These are phyloP conservation scores for Vireo altiloquus DNA, from an alignment of 2,113 vertebrate species.

Conservation along the genomic window DNA sequence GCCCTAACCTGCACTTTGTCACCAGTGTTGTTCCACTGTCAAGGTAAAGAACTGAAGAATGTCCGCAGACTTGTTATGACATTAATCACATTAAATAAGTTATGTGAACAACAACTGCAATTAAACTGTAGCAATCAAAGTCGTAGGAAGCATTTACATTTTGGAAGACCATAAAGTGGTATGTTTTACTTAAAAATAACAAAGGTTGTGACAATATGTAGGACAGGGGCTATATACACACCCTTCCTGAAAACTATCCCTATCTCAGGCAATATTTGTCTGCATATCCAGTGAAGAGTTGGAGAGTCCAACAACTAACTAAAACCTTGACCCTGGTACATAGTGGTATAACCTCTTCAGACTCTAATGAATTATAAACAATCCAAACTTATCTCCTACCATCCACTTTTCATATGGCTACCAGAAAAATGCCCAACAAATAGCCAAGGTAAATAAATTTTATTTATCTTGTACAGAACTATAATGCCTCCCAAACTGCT, in stretches of 20 bases:
- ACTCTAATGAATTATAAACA: not conserved
- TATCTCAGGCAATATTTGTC: not conserved
- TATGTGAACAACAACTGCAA: conserved; percentile 57
- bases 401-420: not conserved
- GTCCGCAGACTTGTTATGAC: conserved; percentile 52
- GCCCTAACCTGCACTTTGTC: conserved; percentile 69
- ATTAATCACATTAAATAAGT: conserved; percentile 64
- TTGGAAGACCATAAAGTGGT: not conserved
- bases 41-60: conserved; percentile 61
- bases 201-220: not conserved
- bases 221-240: not conserved
- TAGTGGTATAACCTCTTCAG: not conserved
- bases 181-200: conserved; percentile 12
- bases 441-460: not conserved
- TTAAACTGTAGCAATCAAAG: conserved; percentile 56
- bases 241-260: not conserved
- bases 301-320: not conserved
- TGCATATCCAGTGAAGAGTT: not conserved
- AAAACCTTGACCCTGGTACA: not conserved
- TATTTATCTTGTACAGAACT: not conserved
- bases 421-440: not conserved
- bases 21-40: conserved; percentile 69
- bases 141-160: conserved; percentile 34
- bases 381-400: not conserved
- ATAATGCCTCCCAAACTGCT: not conserved